Conservation (phyloP, 2,888 invertebrate genomes). For the Dryadula phaetusa region DNA sequence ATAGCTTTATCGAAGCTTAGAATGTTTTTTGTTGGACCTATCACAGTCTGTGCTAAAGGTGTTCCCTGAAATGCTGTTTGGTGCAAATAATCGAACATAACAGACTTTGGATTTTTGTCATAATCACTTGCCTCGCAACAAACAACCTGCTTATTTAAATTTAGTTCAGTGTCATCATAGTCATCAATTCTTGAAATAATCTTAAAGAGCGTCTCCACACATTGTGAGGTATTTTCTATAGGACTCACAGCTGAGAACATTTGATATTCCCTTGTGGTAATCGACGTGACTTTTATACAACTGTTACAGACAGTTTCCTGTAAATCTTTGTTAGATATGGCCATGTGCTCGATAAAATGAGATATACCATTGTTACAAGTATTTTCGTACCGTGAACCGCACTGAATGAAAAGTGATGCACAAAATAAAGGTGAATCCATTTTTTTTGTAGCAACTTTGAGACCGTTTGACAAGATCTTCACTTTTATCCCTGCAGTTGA, state of each 20-base stretch:
- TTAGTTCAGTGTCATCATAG: constrained; percentile 55
- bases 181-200: constrained; percentile 56
- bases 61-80: constrained; percentile 79
- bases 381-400: constrained; percentile 67
- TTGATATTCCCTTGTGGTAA: constrained; percentile 65
- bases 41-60: constrained; percentile 64
- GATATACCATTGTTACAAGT: constrained; percentile 63
- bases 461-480: constrained; percentile 58
- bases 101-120: constrained; percentile 63
- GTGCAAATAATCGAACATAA: constrained; percentile 77
- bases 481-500: constrained; percentile 30
- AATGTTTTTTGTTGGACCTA: constrained; percentile 88
- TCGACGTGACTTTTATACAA: constrained; percentile 55
- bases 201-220: constrained; percentile 54
- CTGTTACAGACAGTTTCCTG: constrained; percentile 49
- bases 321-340: constrained; percentile 60
- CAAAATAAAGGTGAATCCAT: constrained; percentile 55
- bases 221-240: constrained; percentile 41
- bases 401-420: constrained; percentile 59
- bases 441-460: constrained; percentile 62
- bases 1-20: constrained; percentile 71
- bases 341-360: constrained; percentile 71
- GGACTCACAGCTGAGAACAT: constrained; percentile 56
- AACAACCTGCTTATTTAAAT: constrained; percentile 58
- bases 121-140: constrained; percentile 60